Conservation (phyloP, 2,888 invertebrate species). For the Stomorhina lunata region DNA sequence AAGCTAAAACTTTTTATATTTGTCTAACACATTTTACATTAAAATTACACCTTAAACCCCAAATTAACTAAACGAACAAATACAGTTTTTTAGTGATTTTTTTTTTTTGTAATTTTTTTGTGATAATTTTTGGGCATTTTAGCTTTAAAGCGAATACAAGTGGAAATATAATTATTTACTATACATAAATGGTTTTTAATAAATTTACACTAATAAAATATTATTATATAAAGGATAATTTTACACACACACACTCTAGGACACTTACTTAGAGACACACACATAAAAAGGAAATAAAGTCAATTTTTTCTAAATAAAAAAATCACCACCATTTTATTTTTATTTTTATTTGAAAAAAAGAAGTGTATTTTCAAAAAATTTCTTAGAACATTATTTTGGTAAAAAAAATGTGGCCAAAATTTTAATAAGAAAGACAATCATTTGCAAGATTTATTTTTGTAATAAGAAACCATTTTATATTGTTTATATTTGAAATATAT, state of each 20-base stretch:
- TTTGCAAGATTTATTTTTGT: conserved; percentile 45
- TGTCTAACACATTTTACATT: conserved; percentile 31
- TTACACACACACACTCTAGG: background rate
- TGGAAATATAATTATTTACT: background rate
- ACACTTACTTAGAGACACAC: background rate
- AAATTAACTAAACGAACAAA: conserved; percentile 18
- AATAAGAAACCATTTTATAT: conserved; percentile 46
- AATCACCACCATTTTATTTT: background rate
- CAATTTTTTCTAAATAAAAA: background rate
- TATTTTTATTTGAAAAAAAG: too few relatives aligned
- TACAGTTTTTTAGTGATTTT: conserved; percentile 30
- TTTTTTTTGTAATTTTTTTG: background rate
- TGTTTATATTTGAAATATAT: conserved; percentile 15
- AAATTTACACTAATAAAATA: conserved; percentile 16
- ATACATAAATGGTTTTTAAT: background rate
- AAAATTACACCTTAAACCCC: conserved; percentile 55
- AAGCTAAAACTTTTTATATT: conserved; percentile 15
- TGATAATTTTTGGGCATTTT: background rate
- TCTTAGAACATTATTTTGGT: background rate
- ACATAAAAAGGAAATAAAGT: background rate
- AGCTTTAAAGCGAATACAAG: conserved; percentile 19
- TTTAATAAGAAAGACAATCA: conserved; percentile 60
- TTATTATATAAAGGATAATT: conserved; percentile 25
- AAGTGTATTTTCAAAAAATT: too few relatives aligned
- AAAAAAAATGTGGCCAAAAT: too few relatives aligned